phyloP scores from a whole-genome alignment of 2,797 vertebrate genomes.

The Thaleichthys pacificus region DNA sequence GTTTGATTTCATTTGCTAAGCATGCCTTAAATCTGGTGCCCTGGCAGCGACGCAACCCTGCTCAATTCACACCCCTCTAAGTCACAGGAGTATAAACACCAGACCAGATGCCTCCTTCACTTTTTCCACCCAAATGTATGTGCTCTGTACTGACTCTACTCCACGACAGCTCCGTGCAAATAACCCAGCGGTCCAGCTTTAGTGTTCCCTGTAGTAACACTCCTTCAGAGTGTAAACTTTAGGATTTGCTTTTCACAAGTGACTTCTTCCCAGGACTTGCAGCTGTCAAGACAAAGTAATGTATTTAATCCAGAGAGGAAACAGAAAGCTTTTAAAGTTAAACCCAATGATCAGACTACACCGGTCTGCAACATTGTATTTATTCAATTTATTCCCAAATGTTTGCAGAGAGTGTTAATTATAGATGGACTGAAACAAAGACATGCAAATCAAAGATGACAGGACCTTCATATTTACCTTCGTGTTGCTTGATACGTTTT shows the following conservation, averaged over 20 bases:
- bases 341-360: slow-evolving; percentile 49
- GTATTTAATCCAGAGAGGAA: slow-evolving; percentile 62
- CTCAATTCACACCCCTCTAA: slow-evolving; percentile 60
- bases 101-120: slow-evolving; percentile 54
- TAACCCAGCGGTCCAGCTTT: slow-evolving; percentile 59
- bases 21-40: slow-evolving; percentile 62
- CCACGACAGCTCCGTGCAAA: slow-evolving; percentile 56
- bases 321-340: slow-evolving; percentile 55
- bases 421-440: slow-evolving; percentile 38
- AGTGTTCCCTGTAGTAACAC: slow-evolving; percentile 19
- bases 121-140: slow-evolving; percentile 49
- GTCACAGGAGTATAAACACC: slow-evolving; percentile 66
- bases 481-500: slow-evolving; percentile 24
- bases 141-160: slow-evolving; percentile 23
- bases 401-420: slow-evolving; percentile 49
- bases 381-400: slow-evolving; percentile 6
- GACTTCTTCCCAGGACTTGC: slow-evolving; percentile 55
- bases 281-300: slow-evolving; percentile 70
- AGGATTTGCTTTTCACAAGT: slow-evolving; percentile 40
- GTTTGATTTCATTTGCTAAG: slow-evolving; percentile 70
- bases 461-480: slow-evolving; percentile 25
- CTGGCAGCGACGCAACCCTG: slow-evolving; percentile 44
- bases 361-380: slow-evolving; percentile 17
- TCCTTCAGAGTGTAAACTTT: slow-evolving; percentile 31
- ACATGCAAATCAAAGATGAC: slow-evolving; percentile 39